Conservation (phyloP, 2,113 vertebrate genomes). For the Coryphaenoides rupestris region DNA sequence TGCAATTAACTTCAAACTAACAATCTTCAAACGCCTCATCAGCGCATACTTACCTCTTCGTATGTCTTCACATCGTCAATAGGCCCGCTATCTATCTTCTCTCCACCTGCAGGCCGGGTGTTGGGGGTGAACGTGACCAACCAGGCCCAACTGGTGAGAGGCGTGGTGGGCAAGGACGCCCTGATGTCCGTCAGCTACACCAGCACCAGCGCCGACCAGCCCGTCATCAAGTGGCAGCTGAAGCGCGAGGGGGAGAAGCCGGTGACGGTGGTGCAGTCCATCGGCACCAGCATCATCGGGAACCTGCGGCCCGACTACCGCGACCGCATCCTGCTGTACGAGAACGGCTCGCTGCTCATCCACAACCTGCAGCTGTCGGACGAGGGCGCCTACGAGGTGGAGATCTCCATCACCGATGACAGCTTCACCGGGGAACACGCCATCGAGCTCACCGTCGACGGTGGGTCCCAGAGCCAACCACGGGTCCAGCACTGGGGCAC, state of each 20-base stretch:
- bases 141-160: slow-evolving; percentile 79
- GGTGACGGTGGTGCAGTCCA: slow-evolving; percentile 92
- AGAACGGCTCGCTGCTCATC: slow-evolving; percentile 91
- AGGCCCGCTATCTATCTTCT: not conserved
- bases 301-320: slow-evolving; percentile 88
- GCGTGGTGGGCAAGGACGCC: slow-evolving; percentile 83
- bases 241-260: slow-evolving; percentile 83
- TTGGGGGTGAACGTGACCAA: slow-evolving; percentile 90
- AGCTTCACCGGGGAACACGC: slow-evolving; percentile 90
- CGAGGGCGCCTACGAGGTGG: slow-evolving; percentile 91
- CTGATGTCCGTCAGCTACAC: slow-evolving; percentile 91
- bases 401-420: slow-evolving; percentile 97
- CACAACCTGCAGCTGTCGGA: slow-evolving; percentile 86
- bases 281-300: slow-evolving; percentile 90
- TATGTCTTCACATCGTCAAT: not conserved
- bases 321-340: slow-evolving; percentile 87
- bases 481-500: not conserved
- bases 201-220: slow-evolving; percentile 86
- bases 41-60: not conserved
- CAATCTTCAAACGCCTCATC: not conserved
- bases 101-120: slow-evolving; percentile 71
- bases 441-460: slow-evolving; percentile 92
- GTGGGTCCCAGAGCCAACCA: slow-evolving; percentile 61
- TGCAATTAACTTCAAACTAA: not conserved
- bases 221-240: slow-evolving; percentile 95